Conservation (phyloP, 2,113 vertebrate genomes). For the Hiodon tergisus region DNA sequence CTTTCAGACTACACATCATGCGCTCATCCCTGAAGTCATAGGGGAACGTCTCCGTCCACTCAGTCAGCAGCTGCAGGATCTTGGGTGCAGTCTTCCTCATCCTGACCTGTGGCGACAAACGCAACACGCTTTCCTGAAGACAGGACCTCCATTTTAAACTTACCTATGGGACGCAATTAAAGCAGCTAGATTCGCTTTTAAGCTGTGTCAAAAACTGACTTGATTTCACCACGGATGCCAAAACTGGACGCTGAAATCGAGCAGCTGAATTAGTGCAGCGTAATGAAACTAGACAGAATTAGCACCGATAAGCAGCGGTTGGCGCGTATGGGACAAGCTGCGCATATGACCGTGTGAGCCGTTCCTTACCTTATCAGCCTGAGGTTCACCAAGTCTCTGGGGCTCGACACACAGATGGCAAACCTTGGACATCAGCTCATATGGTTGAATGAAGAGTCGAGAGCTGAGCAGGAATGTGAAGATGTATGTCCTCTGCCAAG, state of each 20-base stretch:
- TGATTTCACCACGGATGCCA: no score
- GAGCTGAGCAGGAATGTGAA: slow-evolving; percentile 94
- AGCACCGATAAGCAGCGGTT: no score
- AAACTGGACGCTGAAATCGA: no score
- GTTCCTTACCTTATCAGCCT: slow-evolving; percentile 71
- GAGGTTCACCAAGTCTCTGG: slow-evolving; percentile 70
- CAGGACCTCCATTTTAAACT: no score
- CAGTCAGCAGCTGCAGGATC: slow-evolving; percentile 89
- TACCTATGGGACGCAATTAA: no score
- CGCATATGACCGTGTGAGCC: no score
- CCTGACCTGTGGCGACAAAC: slow-evolving; percentile 49
- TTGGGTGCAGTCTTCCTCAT: slow-evolving; percentile 87
- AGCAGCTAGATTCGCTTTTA: no score
- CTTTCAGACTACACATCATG: slow-evolving; percentile 89
- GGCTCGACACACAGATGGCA: slow-evolving; percentile 80
- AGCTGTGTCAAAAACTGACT: no score
- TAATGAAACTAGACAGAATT: no score
- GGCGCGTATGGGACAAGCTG: no score
- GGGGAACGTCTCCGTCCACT: slow-evolving; percentile 97
- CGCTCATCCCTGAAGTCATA: slow-evolving; percentile 96
- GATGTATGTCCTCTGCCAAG: slow-evolving; percentile 82
- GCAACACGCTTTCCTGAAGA: background rate
- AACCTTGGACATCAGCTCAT: slow-evolving; percentile 85
- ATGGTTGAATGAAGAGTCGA: slow-evolving; percentile 81
- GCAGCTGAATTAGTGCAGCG: no score